phyloP scores from a whole-genome alignment of 2,797 vertebrate genomes.

The Mus caroli region DNA sequence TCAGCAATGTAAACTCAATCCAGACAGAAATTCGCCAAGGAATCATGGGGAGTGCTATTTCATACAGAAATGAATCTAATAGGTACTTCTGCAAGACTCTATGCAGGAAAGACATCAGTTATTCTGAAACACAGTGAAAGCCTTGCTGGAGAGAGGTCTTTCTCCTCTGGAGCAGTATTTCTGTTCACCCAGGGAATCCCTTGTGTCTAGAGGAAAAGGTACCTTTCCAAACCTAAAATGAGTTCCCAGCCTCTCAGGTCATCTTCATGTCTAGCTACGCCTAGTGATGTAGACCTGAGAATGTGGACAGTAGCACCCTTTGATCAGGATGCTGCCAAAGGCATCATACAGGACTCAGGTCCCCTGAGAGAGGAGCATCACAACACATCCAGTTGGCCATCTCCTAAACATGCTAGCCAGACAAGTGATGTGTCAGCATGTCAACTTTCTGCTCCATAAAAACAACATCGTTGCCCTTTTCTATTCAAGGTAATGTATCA shows the following conservation, averaged over 20 bases:
- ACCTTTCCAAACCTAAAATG: rapidly evolving
- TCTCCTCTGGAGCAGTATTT: background rate
- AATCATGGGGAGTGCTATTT: background rate
- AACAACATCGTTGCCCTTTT: background rate
- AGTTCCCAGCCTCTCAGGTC: rapidly evolving
- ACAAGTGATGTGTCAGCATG: background rate
- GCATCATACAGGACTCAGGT: background rate
- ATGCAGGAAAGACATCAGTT: background rate
- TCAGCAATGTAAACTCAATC: background rate
- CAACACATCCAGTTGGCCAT: too few species aligned
- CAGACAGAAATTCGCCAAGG: background rate
- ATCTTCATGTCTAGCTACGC: background rate
- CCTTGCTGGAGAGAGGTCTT: background rate
- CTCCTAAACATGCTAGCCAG: background rate
- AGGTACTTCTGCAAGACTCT: background rate
- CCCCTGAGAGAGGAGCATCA: background rate
- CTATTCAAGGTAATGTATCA: background rate
- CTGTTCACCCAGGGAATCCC: rapidly evolving
- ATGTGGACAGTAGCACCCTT: background rate
- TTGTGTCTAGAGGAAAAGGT: background rate
- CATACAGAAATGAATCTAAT: background rate
- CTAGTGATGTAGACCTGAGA: background rate
- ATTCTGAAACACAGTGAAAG: background rate
- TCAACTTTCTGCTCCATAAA: background rate
- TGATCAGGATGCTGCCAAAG: background rate